phyloP scores from a whole-genome alignment of 2,888 invertebrate species.

The Drosophila neonasuta region DNA sequence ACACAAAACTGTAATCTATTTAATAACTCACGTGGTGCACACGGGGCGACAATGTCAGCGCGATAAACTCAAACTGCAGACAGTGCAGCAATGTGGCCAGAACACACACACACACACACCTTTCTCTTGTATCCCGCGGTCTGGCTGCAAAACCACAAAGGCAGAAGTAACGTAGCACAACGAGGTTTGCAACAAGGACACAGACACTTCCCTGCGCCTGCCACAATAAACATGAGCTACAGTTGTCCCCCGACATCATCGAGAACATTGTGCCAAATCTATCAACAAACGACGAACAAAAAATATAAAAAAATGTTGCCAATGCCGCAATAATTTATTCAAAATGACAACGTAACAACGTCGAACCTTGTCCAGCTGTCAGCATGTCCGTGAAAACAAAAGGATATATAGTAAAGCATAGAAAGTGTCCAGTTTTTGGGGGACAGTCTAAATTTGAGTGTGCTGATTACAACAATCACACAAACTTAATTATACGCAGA shows the following conservation, averaged over 20 bases:
- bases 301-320: constrained; percentile 29
- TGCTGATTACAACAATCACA: constrained; percentile 57
- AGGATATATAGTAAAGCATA: neutral
- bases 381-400: constrained; percentile 4
- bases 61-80: constrained; percentile 56
- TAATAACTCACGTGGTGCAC: constrained; percentile 69
- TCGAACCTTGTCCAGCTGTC: neutral
- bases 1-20: constrained; percentile 71
- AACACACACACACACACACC: neutral
- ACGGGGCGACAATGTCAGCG: constrained; percentile 59
- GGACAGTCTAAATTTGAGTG: neutral
- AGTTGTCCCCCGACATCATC: constrained; percentile 29
- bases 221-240: constrained; percentile 1
- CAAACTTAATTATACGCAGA: constrained; percentile 69
- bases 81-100: constrained; percentile 3
- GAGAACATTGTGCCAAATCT: constrained; percentile 35
- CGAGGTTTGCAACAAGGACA: constrained; percentile 3
- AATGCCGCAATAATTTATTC: constrained; percentile 31
- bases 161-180: constrained; percentile 37
- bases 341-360: constrained; percentile 11
- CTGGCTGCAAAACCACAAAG: constrained; percentile 3
- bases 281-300: constrained; percentile 33
- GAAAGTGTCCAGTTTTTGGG: neutral
- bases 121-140: too few species aligned
- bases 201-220: neutral